Percentiles rank a stretch among this genome's conserved stretches.
Conservation (phyloP, 2,888 invertebrate genomes). For the Auanema sp. region DNA sequence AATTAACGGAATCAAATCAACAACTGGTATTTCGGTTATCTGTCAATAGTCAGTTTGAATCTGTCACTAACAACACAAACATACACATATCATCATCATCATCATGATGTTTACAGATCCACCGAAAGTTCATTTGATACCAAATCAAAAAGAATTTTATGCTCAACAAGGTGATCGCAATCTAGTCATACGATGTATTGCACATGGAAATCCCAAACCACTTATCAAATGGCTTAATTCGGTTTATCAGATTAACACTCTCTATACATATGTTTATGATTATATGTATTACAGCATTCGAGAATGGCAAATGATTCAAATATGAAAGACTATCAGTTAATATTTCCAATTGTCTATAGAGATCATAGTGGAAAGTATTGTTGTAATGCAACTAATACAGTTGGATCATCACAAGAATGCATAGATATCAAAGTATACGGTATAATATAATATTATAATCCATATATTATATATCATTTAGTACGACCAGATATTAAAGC, state of each 20-base stretch:
- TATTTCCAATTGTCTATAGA: background rate
- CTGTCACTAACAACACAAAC: too few species aligned
- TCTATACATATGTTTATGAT: too few species aligned
- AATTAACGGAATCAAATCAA: slow-evolving; percentile 30
- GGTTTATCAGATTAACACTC: too few species aligned
- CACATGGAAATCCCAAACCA: slow-evolving; percentile 53
- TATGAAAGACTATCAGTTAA: background rate
- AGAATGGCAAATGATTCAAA: background rate
- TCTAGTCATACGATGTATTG: slow-evolving; percentile 42
- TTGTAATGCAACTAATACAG: background rate
- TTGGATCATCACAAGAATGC: background rate
- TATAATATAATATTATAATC: too few species aligned
- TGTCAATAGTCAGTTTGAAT: slow-evolving; percentile 33
- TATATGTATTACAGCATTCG: too few species aligned
- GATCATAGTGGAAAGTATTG: background rate
- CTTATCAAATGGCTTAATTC: slow-evolving; percentile 33
- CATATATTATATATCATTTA: too few species aligned
- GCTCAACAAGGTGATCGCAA: slow-evolving; percentile 35
- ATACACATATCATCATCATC: background rate
- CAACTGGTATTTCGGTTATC: slow-evolving; percentile 19
- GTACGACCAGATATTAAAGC: slow-evolving; percentile 51
- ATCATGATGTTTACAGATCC: slow-evolving; percentile 24
- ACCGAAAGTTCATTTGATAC: slow-evolving; percentile 30
- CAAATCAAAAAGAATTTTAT: slow-evolving; percentile 29
- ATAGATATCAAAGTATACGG: background rate